Percentiles rank a stretch among this genome's conserved stretches.
These are phyloP conservation scores for Sphecodes monilicornis DNA, from an alignment of 2,888 invertebrate species.

Conservation along the genomic window DNA sequence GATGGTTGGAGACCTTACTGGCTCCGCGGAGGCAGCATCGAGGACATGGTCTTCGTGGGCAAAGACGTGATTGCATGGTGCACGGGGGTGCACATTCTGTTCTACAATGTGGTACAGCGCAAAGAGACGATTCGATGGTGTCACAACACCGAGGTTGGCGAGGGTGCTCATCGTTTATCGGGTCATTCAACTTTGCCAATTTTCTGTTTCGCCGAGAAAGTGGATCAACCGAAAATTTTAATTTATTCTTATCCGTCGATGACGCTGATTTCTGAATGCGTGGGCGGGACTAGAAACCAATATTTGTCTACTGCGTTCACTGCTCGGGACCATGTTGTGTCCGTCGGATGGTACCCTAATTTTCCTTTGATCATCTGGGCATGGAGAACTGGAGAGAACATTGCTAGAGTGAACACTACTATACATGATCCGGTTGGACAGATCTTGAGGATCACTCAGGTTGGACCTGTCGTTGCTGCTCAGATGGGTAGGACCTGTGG, in stretches of 20 bases:
- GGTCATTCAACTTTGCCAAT: slow-evolving; percentile 79
- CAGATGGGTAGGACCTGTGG: slow-evolving; percentile 76
- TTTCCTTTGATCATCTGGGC: slow-evolving; percentile 88
- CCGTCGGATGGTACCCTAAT: slow-evolving; percentile 72
- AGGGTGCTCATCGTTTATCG: slow-evolving; percentile 77
- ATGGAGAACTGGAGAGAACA: slow-evolving; percentile 88
- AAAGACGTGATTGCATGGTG: slow-evolving; percentile 79
- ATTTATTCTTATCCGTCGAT: slow-evolving; percentile 88
- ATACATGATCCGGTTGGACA: slow-evolving; percentile 76
- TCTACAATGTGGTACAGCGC: slow-evolving; percentile 70
- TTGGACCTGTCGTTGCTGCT: slow-evolving; percentile 68
- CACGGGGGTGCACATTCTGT: slow-evolving; percentile 75
- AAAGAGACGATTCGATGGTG: slow-evolving; percentile 67
- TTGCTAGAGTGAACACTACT: slow-evolving; percentile 81
- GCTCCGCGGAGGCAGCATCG: slow-evolving; percentile 76
- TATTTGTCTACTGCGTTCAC: slow-evolving; percentile 78
- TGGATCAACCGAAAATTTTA: slow-evolving; percentile 87
- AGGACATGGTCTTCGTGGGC: slow-evolving; percentile 78
- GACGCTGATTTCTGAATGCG: slow-evolving; percentile 78
- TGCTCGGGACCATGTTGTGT: slow-evolving; percentile 71
- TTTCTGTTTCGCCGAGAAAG: slow-evolving; percentile 88
- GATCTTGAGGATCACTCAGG: slow-evolving; percentile 66
- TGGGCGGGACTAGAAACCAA: slow-evolving; percentile 59
- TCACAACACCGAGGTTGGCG: slow-evolving; percentile 66
- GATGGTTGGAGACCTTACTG: slow-evolving; percentile 74